Conservation (phyloP, 2,888 invertebrate species). For the Linnaemya tessellans region DNA sequence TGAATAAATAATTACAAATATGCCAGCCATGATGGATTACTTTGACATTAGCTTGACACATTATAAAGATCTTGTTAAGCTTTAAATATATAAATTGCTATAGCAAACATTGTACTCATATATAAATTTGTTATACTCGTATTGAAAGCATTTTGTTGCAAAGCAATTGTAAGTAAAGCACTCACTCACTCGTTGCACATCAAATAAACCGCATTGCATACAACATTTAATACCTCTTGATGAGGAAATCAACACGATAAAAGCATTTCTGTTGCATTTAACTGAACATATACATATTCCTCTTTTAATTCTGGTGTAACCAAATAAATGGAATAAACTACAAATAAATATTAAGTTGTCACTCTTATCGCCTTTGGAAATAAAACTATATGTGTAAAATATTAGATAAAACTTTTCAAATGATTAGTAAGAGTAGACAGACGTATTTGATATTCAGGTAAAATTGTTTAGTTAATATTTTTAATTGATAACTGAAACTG, state of each 20-base stretch:
- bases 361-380: conserved; percentile 30
- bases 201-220: conserved; percentile 77
- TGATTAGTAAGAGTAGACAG: background rate
- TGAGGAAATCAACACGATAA: conserved; percentile 79
- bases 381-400: conserved; percentile 27
- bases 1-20: conserved; percentile 41
- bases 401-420: conserved; percentile 44
- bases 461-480: background rate
- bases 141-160: conserved; percentile 15
- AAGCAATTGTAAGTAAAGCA: background rate
- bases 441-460: background rate
- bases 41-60: conserved; percentile 63
- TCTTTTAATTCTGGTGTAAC: background rate
- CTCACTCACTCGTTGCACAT: conserved; percentile 66
- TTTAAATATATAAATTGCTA: conserved; percentile 23
- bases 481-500: background rate
- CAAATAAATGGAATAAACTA: conserved; percentile 10
- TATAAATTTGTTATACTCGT: background rate
- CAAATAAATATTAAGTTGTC: conserved; percentile 37
- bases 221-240: conserved; percentile 82
- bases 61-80: conserved; percentile 39
- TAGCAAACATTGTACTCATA: background rate
- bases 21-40: conserved; percentile 60
- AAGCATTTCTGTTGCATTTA: conserved; percentile 33
- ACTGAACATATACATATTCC: conserved; percentile 9